A percentile compares a stretch with the other conserved stretches of the same genome.
Evolutionary conservation across 23 tunicate species (phyloP).

Genomic region (Ascidia mentula): DNA sequence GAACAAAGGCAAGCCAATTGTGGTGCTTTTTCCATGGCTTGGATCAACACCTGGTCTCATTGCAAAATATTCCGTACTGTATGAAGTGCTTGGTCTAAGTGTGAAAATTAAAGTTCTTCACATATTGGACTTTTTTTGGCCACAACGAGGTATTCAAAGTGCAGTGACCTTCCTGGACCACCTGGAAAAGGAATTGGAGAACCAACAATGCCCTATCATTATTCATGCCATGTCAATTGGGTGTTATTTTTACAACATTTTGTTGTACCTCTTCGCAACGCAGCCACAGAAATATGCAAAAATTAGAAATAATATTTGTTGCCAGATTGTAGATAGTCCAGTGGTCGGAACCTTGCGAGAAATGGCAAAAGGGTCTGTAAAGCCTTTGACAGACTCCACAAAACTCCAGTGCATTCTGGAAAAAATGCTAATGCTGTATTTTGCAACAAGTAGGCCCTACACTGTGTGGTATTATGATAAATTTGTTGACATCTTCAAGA

Average conservation of each 20-base stretch:
- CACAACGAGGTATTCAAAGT: slow-evolving; percentile 52
- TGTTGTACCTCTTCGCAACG: slow-evolving; percentile 37
- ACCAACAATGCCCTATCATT: slow-evolving; percentile 28
- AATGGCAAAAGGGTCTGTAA: slow-evolving; percentile 77
- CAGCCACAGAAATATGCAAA: slow-evolving; percentile 32
- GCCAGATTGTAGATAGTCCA: slow-evolving; percentile 83
- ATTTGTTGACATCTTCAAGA: slow-evolving; percentile 16
- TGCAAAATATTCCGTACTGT: slow-evolving; percentile 43
- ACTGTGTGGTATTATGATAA: slow-evolving; percentile 54
- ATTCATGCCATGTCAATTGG: slow-evolving; percentile 88
- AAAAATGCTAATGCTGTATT: slow-evolving; percentile 23
- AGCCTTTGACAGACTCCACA: slow-evolving; percentile 5
- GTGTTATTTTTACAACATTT: slow-evolving; percentile 67
- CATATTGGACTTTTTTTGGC: slow-evolving; percentile 72
- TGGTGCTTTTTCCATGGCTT: slow-evolving; percentile 71
- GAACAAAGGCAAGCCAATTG: slow-evolving; percentile 29
- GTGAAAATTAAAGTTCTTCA: slow-evolving; percentile 28
- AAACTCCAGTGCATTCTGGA: background rate
- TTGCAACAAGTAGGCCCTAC: slow-evolving; percentile 31
- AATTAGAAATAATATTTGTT: slow-evolving; percentile 31
- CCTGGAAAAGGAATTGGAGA: background rate
- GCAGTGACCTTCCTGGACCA: slow-evolving; percentile 29
- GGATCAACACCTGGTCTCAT: slow-evolving; percentile 45
- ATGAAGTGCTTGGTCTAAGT: slow-evolving; percentile 22
- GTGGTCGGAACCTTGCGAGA: slow-evolving; percentile 74